phyloP scores from a whole-genome alignment of 1,140 invertebrate genomes.

The Polypedilum pembai region DNA sequence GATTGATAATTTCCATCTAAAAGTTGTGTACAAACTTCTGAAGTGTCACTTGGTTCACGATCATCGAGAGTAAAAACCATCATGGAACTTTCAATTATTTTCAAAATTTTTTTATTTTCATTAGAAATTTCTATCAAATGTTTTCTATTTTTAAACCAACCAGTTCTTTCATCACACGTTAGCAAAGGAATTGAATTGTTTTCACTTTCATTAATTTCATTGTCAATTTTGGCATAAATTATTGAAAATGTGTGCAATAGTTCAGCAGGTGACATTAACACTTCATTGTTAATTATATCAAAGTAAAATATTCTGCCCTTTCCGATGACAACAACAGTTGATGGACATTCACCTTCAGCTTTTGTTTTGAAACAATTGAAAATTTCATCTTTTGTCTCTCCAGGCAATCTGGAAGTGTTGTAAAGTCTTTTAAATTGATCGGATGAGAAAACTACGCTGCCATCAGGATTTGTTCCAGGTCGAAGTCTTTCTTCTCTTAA shows the following conservation, averaged over 20 bases:
- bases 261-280: constrained; percentile 39
- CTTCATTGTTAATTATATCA: constrained; percentile 39
- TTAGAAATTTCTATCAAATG: constrained; percentile 48
- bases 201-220: constrained; percentile 45
- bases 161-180: constrained; percentile 54
- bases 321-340: constrained; percentile 47
- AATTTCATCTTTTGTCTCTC: constrained; percentile 50
- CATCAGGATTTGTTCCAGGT: constrained; percentile 54
- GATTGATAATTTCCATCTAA: constrained; percentile 46
- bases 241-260: constrained; percentile 50
- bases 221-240: constrained; percentile 44
- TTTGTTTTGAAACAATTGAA: constrained; percentile 41
- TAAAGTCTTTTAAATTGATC: constrained; percentile 58
- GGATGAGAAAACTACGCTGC: constrained; percentile 41
- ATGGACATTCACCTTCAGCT: constrained; percentile 37
- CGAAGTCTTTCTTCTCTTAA: constrained; percentile 46
- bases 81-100: constrained; percentile 55
- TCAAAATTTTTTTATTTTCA: constrained; percentile 52
- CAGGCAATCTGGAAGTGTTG: constrained; percentile 59
- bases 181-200: constrained; percentile 47
- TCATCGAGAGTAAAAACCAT: constrained; percentile 57
- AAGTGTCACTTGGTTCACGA: constrained; percentile 39
- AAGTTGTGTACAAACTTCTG: constrained; percentile 38
- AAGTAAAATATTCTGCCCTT: constrained; percentile 48
- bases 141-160: constrained; percentile 52